Base-by-base conservation (phyloP, 2,888 invertebrate species). In the Ryuthela nishihirai region DNA sequence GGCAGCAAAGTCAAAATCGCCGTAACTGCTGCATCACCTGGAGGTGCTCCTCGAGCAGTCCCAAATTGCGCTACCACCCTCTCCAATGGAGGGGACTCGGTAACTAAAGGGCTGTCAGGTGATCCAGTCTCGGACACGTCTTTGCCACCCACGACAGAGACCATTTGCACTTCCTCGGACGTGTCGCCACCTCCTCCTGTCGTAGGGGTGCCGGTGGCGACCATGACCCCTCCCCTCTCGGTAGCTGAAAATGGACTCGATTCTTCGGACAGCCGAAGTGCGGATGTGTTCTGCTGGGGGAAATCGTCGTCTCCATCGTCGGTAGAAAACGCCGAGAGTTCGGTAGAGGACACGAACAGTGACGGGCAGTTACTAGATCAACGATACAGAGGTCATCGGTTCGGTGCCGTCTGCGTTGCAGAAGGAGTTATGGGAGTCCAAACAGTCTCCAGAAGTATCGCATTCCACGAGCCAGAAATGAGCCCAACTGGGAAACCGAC, bases 201-300 rank as follows among this genome's bases (percentile, higher is more conserved):
- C 3, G 32, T 20, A 5, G 47, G 50, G 52, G 41, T 46, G 15
- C 59, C 59, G 4, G 12, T 59, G 7, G 36, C 47, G 12, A 59
- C 53, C 23, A 59, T 59, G 52, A 59, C 59, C 1, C 59, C 59
- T 3, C 59, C 59, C 6, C 39, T 59, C 15, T 59, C 59, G 17
- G 34, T 59, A 20, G 59, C 46, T 9, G 59, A 59, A 38, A 59
- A 59, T 34, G 56, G 56, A 0, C 23, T 25, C 10, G 17, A 50
- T 6, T 45, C 49, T 40, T 59, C 59, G 2, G 59, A 59, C 42
- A 59, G 59, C 26, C 46, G 59, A 38, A 53, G 53, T 34, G 52
- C 59, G n/a, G 59, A 59, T 26, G 53, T 59, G 2, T 59, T 59
- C 38, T 59, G 59, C 36, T 59, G 59, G 59, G 59, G 53, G 1